Percentiles rank a stretch among this genome's conserved stretches.
phyloP scores from a whole-genome alignment of 2,888 invertebrate species.

The Drosophila sordidula region DNA sequence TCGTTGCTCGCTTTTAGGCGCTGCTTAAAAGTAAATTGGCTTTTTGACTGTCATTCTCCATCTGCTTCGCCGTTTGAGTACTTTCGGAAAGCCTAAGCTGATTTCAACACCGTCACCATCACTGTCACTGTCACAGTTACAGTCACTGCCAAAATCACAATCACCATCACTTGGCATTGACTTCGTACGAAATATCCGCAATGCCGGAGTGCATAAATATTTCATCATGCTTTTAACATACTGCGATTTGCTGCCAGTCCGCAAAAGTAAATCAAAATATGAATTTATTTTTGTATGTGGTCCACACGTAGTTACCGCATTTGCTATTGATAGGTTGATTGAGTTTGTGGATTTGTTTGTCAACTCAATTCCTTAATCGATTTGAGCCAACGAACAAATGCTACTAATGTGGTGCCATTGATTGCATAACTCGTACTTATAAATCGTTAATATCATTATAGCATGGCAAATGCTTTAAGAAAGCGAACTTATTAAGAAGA shows the following conservation, averaged over 20 bases:
- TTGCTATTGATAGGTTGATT: slow-evolving; percentile 31
- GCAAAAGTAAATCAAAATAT: slow-evolving; percentile 35
- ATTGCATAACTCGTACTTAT: slow-evolving; percentile 1
- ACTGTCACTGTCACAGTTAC: slow-evolving; percentile 25
- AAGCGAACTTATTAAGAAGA: not conserved
- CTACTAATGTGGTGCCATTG: not conserved
- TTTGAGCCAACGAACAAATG: slow-evolving; percentile 18
- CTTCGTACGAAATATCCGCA: slow-evolving; percentile 62
- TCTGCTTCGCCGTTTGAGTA: slow-evolving; percentile 5
- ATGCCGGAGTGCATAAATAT: slow-evolving; percentile 74
- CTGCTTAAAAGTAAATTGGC: slow-evolving; percentile 61
- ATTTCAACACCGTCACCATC: slow-evolving; percentile 31
- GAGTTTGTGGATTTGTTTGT: slow-evolving; percentile 29
- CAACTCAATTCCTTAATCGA: slow-evolving; percentile 37
- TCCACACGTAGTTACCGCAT: slow-evolving; percentile 23
- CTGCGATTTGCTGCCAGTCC: slow-evolving; percentile 33
- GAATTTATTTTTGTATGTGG: slow-evolving; percentile 34
- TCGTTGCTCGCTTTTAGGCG: slow-evolving; percentile 45
- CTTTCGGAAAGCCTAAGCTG: slow-evolving; percentile 36
- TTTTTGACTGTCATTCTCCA: slow-evolving; percentile 30
- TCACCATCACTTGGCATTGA: slow-evolving; percentile 33
- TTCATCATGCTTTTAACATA: slow-evolving; percentile 65
- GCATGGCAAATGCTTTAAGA: not conserved
- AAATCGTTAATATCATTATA: not conserved
- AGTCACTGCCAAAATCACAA: slow-evolving; percentile 20